phyloP scores from a whole-genome alignment of 1,140 invertebrate genomes.

The Diploscapter pachys region DNA sequence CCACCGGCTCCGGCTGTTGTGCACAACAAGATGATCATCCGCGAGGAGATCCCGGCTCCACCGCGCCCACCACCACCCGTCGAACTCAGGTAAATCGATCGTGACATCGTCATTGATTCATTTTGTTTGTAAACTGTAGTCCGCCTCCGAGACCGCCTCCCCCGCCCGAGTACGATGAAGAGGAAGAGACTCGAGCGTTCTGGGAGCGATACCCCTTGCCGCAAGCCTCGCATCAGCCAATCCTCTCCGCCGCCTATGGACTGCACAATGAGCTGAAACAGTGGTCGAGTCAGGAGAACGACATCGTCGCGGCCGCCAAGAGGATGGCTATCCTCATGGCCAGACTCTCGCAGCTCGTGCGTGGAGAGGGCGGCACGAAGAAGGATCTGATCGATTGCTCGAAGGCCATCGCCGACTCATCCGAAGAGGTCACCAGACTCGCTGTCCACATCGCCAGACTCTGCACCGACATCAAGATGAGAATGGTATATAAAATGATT shows the following conservation, averaged over 20 bases:
- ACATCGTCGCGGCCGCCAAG: constrained; percentile 92
- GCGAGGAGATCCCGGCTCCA: constrained; percentile 66
- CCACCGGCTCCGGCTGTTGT: constrained; percentile 54
- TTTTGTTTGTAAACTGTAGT: constrained; percentile 36
- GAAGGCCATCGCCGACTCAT: constrained; percentile 94
- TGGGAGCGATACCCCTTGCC: constrained; percentile 58
- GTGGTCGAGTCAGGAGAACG: constrained; percentile 98
- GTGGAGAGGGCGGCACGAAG: constrained; percentile 88
- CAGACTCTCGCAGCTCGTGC: constrained; percentile 84
- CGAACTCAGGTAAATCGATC: constrained; percentile 62
- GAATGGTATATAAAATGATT: constrained; percentile 69
- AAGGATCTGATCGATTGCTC: constrained; percentile 94
- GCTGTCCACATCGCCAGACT: constrained; percentile 94
- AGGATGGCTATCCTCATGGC: constrained; percentile 98
- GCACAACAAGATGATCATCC: constrained; percentile 52
- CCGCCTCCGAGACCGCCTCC: constrained; percentile 70
- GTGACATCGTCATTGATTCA: too few species aligned
- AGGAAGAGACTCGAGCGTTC: constrained; percentile 72
- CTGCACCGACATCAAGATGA: constrained; percentile 96
- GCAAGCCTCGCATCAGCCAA: constrained; percentile 45
- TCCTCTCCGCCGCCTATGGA: constrained; percentile 88
- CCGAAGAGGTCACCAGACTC: constrained; percentile 91
- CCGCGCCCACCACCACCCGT: constrained; percentile 79
- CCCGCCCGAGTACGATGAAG: constrained; percentile 83
- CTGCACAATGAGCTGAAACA: constrained; percentile 81